Conservation (phyloP, 2,797 vertebrate genomes). For the Poecilia picta region DNA sequence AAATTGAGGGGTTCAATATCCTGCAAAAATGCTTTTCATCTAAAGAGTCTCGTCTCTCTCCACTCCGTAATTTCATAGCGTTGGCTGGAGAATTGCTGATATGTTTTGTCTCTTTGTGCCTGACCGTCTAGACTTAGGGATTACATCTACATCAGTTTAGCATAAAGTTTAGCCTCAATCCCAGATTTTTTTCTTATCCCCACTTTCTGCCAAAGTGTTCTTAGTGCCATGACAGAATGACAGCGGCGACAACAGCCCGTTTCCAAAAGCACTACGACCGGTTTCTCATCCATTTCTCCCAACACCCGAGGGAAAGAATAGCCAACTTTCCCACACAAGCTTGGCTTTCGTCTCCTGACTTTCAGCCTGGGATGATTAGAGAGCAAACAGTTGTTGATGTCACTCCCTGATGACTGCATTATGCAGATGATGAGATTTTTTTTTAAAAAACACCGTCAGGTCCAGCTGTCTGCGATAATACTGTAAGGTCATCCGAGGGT, state of each 20-base stretch:
- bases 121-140: constrained; percentile 45
- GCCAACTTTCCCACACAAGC: constrained; percentile 58
- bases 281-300: constrained; percentile 47
- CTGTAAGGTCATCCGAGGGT: constrained; percentile 41
- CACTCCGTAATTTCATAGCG: constrained; percentile 11
- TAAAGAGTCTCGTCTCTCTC: constrained; percentile 15
- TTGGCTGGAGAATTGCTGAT: constrained; percentile 14
- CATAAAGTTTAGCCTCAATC: constrained; percentile 29
- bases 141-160: constrained; percentile 60
- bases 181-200: constrained; percentile 13
- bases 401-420: constrained; percentile 53
- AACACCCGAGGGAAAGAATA: constrained; percentile 13
- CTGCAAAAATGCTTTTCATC: constrained; percentile 4
- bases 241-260: constrained; percentile 51
- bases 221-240: constrained; percentile 43
- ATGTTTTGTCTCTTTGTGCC: constrained; percentile 35
- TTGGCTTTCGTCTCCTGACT: constrained; percentile 39
- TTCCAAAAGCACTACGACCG: constrained; percentile 35
- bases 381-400: constrained; percentile 62
- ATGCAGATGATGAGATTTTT: constrained; percentile 43
- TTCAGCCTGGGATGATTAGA: constrained; percentile 59
- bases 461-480: constrained; percentile 37
- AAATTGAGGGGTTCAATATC: neutral
- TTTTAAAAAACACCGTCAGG: constrained; percentile 23
- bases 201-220: constrained; percentile 45